Evolutionary conservation across 2,888 invertebrate genomes (phyloP), one percentile per base, ranked within the genome.

Genomic region (Drosophila falleni): DNA sequence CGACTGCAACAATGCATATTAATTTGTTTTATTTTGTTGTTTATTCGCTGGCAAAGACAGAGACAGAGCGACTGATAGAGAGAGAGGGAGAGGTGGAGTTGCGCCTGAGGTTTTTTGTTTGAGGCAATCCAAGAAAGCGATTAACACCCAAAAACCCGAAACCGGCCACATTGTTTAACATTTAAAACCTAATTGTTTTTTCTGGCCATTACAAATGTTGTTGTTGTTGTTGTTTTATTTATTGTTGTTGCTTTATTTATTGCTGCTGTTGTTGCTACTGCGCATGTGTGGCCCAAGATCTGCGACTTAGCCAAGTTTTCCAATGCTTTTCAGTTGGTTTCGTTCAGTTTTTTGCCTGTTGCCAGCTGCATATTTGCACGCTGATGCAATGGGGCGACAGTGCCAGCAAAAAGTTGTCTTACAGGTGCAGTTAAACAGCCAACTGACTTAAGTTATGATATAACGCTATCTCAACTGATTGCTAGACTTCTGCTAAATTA

Each of bases 1-100:
- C 61, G 69, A 60, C 73, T 80, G 89, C 89, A 84, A 84, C 89
- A 84, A 78, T 84, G 84, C 89, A 84, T 84, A 89, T 84, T 84
- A 89, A 84, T 89, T 83, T 78, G 59, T 67, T n/a, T 51, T 55
- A 46, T 53, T 59, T 64, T 54, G 60, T 67, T 64, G 56, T 74
- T 68, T 58, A 66, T 62, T 49, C 68, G 61, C 47, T 54, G 56
- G 26, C 8, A 23, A 3, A 61, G 41, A 70, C 13, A 33, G 33
- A 47, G 44, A 37, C 33, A 44, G n/a, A 16, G 33, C 13, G 23
- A 31, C 35, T 39, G n/a, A n/a, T n/a, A n/a, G 33, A 26, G 10
- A 44, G 31, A 19, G 8, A 16, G 37, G 23, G 39, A 13, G 11
- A 11, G 33, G 3, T 0, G n/a, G 26, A 39, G 16, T 15, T 1